Evolutionary conservation across 2,888 invertebrate species (phyloP).

Genomic region (Hymenopus coronatus): DNA sequence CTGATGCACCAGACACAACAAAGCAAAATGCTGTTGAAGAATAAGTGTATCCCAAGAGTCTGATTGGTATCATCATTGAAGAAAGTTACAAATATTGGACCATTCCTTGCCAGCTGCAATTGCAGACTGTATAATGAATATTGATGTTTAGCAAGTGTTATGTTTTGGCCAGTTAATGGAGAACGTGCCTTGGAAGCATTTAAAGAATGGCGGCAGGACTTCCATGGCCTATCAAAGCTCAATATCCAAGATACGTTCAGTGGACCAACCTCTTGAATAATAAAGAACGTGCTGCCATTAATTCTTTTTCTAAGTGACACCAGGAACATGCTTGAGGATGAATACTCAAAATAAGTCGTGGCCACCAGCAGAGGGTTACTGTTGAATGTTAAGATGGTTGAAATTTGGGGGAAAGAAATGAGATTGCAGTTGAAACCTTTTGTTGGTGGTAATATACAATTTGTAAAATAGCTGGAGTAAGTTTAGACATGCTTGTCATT

Average conservation of each 20-base stretch:
- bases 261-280: slow-evolving; percentile 5
- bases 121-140: not conserved
- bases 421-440: not conserved
- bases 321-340: not conserved
- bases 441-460: slow-evolving; percentile 2
- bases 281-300: slow-evolving; percentile 9
- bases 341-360: slow-evolving; percentile 8
- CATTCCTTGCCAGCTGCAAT: not conserved
- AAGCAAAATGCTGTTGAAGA: slow-evolving; percentile 18
- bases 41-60: not conserved
- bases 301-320: slow-evolving; percentile 9
- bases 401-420: not conserved
- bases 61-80: not conserved
- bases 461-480: slow-evolving; percentile 11
- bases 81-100: slow-evolving; percentile 9
- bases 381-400: not conserved
- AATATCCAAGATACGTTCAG: slow-evolving; percentile 5
- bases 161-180: slow-evolving; percentile 12
- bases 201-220: not conserved
- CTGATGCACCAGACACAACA: not conserved
- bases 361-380: slow-evolving; percentile 2
- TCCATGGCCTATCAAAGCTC: slow-evolving; percentile 17
- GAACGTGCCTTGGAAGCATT: slow-evolving; percentile 6
- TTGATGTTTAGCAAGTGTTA: slow-evolving; percentile 10
- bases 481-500: slow-evolving; percentile 2